phyloP scores from a whole-genome alignment of 2,113 vertebrate species.

The Heteronetta atricapilla region DNA sequence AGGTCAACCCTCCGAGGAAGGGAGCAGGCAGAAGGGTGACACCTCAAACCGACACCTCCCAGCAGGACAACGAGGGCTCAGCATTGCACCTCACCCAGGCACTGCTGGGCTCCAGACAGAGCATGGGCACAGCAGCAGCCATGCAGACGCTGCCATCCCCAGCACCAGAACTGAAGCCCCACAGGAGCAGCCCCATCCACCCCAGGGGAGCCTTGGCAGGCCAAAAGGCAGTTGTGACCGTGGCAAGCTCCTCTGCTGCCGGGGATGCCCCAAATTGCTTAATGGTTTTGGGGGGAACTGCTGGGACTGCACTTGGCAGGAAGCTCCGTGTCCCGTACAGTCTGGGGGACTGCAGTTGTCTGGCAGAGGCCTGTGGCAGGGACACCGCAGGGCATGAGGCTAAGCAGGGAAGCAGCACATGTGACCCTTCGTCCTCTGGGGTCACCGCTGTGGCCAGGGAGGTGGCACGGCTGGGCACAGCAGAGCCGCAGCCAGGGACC shows the following conservation, averaged over 20 bases:
- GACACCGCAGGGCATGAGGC: background rate
- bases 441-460: background rate
- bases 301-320: background rate
- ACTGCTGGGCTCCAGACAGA: rapidly evolving
- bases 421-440: background rate
- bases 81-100: background rate
- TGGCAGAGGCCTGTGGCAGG: background rate
- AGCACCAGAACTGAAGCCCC: background rate
- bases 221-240: background rate
- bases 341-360: background rate
- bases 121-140: rapidly evolving
- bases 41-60: background rate
- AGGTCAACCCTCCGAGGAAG: background rate
- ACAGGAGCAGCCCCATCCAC: no score
- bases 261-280: background rate
- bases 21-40: rapidly evolving
- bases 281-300: background rate
- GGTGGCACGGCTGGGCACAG: background rate
- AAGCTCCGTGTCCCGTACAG: background rate
- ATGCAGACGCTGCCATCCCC: no score
- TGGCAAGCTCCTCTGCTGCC: background rate
- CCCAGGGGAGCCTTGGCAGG: background rate
- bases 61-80: background rate
- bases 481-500: background rate
- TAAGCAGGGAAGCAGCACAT: background rate